Percentiles rank a stretch among this genome's conserved stretches.
Evolutionary conservation across 2,797 vertebrate species (phyloP).

Genomic region (Miichthys miiuy): DNA sequence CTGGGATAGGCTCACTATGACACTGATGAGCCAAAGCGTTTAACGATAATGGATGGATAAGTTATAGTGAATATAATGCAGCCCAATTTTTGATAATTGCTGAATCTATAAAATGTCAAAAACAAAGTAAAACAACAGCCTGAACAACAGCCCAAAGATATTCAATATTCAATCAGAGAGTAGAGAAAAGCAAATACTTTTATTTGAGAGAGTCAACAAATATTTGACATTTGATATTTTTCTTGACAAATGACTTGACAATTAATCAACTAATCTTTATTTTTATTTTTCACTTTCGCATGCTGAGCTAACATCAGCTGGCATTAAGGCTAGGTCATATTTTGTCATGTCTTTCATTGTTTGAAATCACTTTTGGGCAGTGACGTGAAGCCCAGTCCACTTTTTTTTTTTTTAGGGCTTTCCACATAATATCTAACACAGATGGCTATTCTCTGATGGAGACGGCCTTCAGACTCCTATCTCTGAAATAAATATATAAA

Average conservation of each 20-base stretch:
- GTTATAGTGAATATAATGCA: too few relatives aligned
- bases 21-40: too few relatives aligned
- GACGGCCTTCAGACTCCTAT: conserved; percentile 24
- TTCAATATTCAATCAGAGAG: background rate
- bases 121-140: background rate
- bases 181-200: background rate
- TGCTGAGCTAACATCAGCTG: background rate
- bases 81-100: background rate
- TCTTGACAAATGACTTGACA: background rate
- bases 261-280: background rate
- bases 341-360: background rate
- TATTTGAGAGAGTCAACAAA: background rate
- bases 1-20: too few relatives aligned
- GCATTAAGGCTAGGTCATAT: background rate
- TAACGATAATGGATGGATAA: too few relatives aligned
- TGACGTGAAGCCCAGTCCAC: background rate
- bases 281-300: background rate
- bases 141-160: background rate
- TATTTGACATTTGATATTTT: background rate
- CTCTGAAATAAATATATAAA: background rate
- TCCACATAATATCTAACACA: conserved; percentile 33
- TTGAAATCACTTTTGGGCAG: background rate
- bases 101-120: background rate
- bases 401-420: background rate
- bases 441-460: conserved; percentile 38